Evolutionary conservation across 2,888 invertebrate genomes (phyloP), one percentile per base, ranked within the genome.

Genomic region (Nebria salina): DNA sequence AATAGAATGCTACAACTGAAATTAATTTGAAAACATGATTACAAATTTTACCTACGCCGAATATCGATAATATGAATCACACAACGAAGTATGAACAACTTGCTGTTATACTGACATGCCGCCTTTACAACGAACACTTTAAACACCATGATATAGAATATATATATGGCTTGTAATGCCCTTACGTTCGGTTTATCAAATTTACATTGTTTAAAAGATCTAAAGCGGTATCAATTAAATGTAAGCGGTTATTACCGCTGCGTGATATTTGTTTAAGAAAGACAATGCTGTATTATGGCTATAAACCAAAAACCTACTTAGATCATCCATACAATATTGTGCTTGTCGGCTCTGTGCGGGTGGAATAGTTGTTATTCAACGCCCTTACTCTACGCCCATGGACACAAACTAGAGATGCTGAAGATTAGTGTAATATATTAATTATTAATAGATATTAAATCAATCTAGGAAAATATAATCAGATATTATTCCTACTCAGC

Each of bases 181-280:
- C 20, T 20, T 20, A 20, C 66, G 66, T 68, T 54, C 65, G 64
- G 72, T 78, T 78, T 78, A 78, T 78, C 78, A 73, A 73, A 73
- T n/a, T 65, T 20, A 74, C 78, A 78, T 78, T 78, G 78, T 78
- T 78, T 42, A 72, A 68, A 66, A 78, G 78, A 78, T 78, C 78
- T 78, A 66, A 78, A 78, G 78, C 78, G 74, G 78, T 72, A 78
- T 78, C 78, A 78, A 78, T 78, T 78, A 78, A 78, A 74, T 65
- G 78, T 65, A 74, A 74, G 74, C 74, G 66, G 78, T 78, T 78
- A 78, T 72, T 72, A 72, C 74, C 74, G 66, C 73, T 20, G 74
- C 68, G 73, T 78, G 73, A 78, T 77, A 77, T 77, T 77, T 72
- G 77, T 77, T 77, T 77, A 77, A 77, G 77, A 77, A 77, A 77